Evolutionary conservation across 2,113 vertebrate species (phyloP), one percentile per base, ranked within the genome.

Genomic region (Callocephalon fimbriatum): DNA sequence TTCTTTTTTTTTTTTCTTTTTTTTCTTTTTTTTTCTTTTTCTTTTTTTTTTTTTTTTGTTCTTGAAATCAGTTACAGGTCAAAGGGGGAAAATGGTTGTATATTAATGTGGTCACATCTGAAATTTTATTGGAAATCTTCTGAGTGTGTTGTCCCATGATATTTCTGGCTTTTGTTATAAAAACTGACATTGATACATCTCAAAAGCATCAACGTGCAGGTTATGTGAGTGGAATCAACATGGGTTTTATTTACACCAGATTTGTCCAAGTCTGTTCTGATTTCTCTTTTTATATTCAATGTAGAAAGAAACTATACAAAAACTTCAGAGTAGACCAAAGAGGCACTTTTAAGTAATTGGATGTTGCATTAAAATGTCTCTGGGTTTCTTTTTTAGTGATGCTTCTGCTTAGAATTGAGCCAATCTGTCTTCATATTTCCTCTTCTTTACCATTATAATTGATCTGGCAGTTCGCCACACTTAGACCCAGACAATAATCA

Each of bases 361-460:
- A 94, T 96, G 80, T 93, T 96, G 80, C 91, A 72, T 78, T 98
- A 96, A 97, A 97, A 90, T 96, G 95, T 98, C 96, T 96, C 97
- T 82, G 80, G 97, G 75, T 94, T 98, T 97, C 86, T 90, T 93
- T 98, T 96, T 97, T 85, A 95, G 94, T 95, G 93, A 94, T 95
- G 80, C 95, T 97, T 80, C 95, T 98, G 79, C 94, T 97, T 89
- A 97, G 96, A 98, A 98, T 97, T 97, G 97, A 98, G 94, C 91
- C 72, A 85, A 97, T 98, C 93, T 96, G 88, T 98, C 98, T 98
- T 98, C 97, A 88, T 98, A 95, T 98, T 97, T 98, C 96, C 92
- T 96, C 92, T 96, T 95, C 74, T 90, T 91, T 88, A 87, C 84
- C 58, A 68, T 82, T 93, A 74, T 97, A 98, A 98, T 98, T 98